These are phyloP conservation scores for Dasysyrphus albostriatus DNA, from an alignment of 2,888 invertebrate species.

Conservation along the genomic window DNA sequence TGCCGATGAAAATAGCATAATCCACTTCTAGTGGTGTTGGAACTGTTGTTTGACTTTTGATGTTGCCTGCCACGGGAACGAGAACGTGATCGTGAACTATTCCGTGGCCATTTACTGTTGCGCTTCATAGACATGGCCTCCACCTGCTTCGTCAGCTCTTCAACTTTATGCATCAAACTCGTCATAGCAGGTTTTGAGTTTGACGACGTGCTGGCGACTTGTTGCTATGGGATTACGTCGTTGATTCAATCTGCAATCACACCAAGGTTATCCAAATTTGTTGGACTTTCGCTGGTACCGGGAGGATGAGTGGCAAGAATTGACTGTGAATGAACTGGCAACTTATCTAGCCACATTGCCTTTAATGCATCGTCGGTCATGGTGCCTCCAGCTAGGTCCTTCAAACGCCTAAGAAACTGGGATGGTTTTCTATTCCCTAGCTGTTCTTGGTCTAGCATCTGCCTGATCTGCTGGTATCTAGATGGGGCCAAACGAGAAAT, in stretches of 20 bases:
- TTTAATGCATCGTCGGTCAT: constrained; percentile 27
- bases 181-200: background rate
- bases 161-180: background rate
- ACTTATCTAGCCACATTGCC: constrained; percentile 25
- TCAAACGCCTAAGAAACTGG: constrained; percentile 24
- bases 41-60: background rate
- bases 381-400: constrained; percentile 19
- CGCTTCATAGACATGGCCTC: constrained; percentile 14
- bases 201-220: constrained; percentile 13
- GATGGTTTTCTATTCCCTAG: constrained; percentile 28
- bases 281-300: background rate
- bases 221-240: constrained; percentile 19
- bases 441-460: constrained; percentile 18
- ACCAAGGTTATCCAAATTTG: constrained; percentile 15
- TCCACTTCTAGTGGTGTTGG: background rate
- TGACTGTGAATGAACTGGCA: constrained; percentile 14
- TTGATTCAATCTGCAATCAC: constrained; percentile 28
- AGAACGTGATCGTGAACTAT: background rate
- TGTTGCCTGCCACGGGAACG: constrained; percentile 1
- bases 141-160: constrained; percentile 6
- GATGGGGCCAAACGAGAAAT: constrained; percentile 35
- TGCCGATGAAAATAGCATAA: constrained; percentile 4
- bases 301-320: constrained; percentile 22
- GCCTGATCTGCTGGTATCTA: constrained; percentile 33
- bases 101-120: background rate